Base-by-base conservation (phyloP, 1,140 invertebrate genomes). In the Trichomalopsis sarcophagae region DNA sequence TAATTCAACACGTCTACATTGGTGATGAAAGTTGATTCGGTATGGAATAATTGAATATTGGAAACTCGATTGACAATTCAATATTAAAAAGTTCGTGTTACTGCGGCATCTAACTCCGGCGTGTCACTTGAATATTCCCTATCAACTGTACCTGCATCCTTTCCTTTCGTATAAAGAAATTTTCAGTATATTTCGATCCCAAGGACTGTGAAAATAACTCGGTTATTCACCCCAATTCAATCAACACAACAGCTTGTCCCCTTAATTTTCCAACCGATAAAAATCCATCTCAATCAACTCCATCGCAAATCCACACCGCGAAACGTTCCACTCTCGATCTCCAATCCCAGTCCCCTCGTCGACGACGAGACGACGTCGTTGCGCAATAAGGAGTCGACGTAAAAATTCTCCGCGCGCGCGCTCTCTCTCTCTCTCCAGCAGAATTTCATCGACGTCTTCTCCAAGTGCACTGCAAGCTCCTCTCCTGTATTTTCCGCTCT, bases 401-500 rank as follows among this genome's bases (percentile, higher is more conserved):
- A 71, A 71, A 80, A 68, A 17, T 80, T 33, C 62, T 23, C 33
- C 33, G 33, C 27, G 30, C 66, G 2, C 33, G 50, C 80, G 0
- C 17, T 6, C 62, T 33, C 55, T 62, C 55, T n/a, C 55, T 62
- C 55, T 71, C 17, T 6, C 62, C 62, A 5, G 0, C 30, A 36
- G 36, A 74, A 75, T 82, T 73, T 82, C 47, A 75, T 75, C 71
- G 66, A 44, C 69, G 62, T 27, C 30, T n/a, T 81, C 27, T 10
- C 17, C 3, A 23, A 73, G 68, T 81, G 66, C 79, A 47, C 62
- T 83, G 77, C 81, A 9, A 71, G 81, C 78, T 36, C n/a, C 27
- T 44, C 66, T 62, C 80, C 79, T 88, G 87, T 88, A 89, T 87
- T 89, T 89, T 89, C 82, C 88, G 89, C 88, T 87, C 85, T 78